These are phyloP conservation scores for Actinia equina DNA, from an alignment of 64 coral and sea anemone species.

Conservation along the genomic window DNA sequence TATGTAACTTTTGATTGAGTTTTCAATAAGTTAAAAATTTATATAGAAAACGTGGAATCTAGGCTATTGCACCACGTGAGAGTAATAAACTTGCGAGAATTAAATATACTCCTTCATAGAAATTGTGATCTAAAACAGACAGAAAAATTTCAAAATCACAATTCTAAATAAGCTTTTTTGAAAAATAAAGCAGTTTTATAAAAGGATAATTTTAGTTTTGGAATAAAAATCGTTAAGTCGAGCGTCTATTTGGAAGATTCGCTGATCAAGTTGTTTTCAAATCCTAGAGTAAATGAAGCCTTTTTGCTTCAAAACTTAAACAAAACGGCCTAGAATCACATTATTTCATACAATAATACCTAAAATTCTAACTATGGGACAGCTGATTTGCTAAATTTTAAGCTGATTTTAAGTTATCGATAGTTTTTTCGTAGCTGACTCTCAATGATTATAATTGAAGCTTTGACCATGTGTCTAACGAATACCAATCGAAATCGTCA, in stretches of 20 bases:
- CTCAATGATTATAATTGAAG: background rate
- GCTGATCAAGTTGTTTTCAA: background rate
- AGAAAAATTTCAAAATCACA: background rate
- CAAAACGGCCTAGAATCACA: background rate
- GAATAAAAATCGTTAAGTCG: background rate
- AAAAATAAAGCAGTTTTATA: too few species aligned
- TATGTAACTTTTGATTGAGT: background rate
- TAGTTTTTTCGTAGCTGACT: background rate
- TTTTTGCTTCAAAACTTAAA: background rate
- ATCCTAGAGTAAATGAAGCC: background rate
- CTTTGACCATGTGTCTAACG: background rate
- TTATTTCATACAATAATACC: background rate
- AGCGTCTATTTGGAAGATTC: background rate
- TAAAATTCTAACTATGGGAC: too few species aligned
- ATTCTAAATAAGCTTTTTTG: background rate
- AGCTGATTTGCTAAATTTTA: background rate
- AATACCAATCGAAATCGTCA: background rate
- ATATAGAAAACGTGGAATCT: background rate
- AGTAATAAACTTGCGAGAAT: background rate
- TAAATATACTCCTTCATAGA: background rate
- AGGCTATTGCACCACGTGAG: background rate
- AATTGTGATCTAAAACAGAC: background rate
- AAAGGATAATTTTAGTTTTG: background rate
- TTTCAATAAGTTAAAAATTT: background rate
- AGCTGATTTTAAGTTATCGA: background rate